These are phyloP conservation scores for Tethya wilhelma DNA, from an alignment of 37 sponge, comb jelly and placozoan genomes.

Conservation along the genomic window DNA sequence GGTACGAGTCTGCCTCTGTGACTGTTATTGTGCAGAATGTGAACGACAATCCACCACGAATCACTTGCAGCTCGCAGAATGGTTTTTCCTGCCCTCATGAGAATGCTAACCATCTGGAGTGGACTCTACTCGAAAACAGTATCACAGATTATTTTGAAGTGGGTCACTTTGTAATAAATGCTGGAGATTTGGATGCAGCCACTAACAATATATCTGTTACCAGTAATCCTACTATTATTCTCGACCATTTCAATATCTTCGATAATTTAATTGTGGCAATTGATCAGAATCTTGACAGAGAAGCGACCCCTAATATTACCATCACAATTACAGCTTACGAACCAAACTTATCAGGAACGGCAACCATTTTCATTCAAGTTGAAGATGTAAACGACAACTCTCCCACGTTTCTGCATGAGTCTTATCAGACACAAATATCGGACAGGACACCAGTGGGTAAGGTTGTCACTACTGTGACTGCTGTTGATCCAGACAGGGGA, in stretches of 20 bases:
- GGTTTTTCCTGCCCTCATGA: no score
- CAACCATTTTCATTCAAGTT: slow-evolving; percentile 16
- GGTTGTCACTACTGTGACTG: slow-evolving; percentile 29
- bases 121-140: no score
- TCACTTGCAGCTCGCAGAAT: no score
- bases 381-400: slow-evolving; percentile 62
- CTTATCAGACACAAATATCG: background rate
- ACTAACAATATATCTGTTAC: no score
- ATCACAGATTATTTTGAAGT: no score
- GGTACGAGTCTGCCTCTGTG: background rate
- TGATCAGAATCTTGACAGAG: slow-evolving; percentile 41
- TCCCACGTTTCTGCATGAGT: slow-evolving; percentile 19
- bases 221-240: no score
- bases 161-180: no score
- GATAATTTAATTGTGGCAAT: background rate
- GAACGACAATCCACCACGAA: slow-evolving; percentile 36
- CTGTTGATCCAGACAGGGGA: slow-evolving; percentile 41
- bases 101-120: no score
- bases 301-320: slow-evolving; percentile 20
- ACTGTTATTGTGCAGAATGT: slow-evolving; percentile 1
- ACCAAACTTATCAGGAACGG: slow-evolving; percentile 5
- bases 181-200: no score
- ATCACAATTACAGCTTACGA: slow-evolving; percentile 11
- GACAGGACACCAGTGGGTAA: slow-evolving; percentile 49
- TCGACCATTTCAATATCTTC: background rate